Base-by-base conservation (phyloP, 2,888 invertebrate genomes). In the Euplagia quadripunctaria region DNA sequence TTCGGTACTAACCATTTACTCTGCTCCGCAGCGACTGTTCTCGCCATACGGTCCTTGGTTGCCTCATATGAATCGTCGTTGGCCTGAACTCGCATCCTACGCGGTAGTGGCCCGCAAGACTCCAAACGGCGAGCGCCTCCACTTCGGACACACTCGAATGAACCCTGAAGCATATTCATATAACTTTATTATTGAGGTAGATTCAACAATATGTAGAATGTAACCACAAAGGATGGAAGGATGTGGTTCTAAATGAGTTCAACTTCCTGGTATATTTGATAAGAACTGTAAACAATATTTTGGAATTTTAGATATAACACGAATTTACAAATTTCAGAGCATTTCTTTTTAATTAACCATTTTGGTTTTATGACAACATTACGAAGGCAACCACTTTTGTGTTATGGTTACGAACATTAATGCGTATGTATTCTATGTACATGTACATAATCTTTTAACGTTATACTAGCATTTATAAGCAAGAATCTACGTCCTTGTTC, bases 51-150 rank as follows among this genome's bases (percentile, higher is more conserved):
- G 92, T 98, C 97, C 94, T 98, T 97, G 84, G 99, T 99, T 87
- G 98, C 97, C 95, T 98, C 98, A 96, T 99, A 99, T 77, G 99
- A 98, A 96, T 99, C 99, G 90, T 99, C 99, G 90, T 98, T 99
- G 88, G 99, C 99, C 92, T 98, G 98, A 86, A 99, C 98, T 82
- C 98, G 97, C 97, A 99, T 98, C 92, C 98, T 98, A 92, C 97
- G 97, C 87, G 98, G 97, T 94, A 99, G 96, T 84, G 98, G 97
- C 85, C 99, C 99, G 95, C 99, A 97, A 87, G 97, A 97, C 94
- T 98, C 98, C 93, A 98, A 96, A 81, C 97, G 97, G 88, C 96
- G 96, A 83, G 92, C 90, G 85, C 91, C 94, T 78, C 93, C 94
- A 86, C 93, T 90, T 90, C 96, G 97, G 89, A 99, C 97, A 94